phyloP scores from a whole-genome alignment of 2,797 vertebrate genomes.

The Muraenolepis orangiensis region DNA sequence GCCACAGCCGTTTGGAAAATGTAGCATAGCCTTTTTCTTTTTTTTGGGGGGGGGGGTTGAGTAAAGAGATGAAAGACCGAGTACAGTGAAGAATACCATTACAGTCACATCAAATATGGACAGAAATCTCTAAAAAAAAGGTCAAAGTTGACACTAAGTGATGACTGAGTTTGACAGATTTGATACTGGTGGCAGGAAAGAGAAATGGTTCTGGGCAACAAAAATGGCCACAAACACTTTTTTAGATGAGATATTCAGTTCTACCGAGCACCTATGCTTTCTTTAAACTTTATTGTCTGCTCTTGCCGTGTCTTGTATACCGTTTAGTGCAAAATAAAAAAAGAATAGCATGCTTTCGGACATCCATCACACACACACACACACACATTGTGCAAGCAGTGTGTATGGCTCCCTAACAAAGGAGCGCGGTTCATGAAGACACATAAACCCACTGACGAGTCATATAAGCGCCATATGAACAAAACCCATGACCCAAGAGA shows the following conservation, averaged over 20 bases:
- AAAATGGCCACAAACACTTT: conserved; percentile 26
- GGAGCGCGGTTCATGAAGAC: not conserved
- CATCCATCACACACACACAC: conserved; percentile 12
- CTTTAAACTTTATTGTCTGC: conserved; percentile 24
- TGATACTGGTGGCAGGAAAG: conserved; percentile 15
- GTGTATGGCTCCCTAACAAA: not conserved
- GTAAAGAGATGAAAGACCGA: not conserved
- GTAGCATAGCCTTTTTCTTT: not conserved
- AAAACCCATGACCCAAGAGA: not conserved
- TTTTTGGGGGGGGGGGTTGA: not conserved
- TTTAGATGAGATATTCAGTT: conserved; percentile 33
- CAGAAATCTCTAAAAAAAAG: conserved; percentile 16
- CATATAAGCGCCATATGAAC: not conserved
- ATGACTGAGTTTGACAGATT: conserved; percentile 5
- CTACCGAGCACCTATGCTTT: conserved; percentile 18
- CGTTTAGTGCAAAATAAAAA: conserved; percentile 57
- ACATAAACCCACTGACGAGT: not conserved
- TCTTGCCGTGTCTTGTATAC: conserved; percentile 26
- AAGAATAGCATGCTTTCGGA: conserved; percentile 37
- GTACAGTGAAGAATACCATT: conserved; percentile 43
- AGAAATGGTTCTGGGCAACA: not conserved
- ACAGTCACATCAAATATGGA: conserved; percentile 26
- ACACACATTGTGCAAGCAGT: not conserved
- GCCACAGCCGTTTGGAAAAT: not conserved
- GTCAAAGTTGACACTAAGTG: conserved; percentile 5